phyloP scores from a whole-genome alignment of 2,888 invertebrate species.

The Ormyrus nitidulus region DNA sequence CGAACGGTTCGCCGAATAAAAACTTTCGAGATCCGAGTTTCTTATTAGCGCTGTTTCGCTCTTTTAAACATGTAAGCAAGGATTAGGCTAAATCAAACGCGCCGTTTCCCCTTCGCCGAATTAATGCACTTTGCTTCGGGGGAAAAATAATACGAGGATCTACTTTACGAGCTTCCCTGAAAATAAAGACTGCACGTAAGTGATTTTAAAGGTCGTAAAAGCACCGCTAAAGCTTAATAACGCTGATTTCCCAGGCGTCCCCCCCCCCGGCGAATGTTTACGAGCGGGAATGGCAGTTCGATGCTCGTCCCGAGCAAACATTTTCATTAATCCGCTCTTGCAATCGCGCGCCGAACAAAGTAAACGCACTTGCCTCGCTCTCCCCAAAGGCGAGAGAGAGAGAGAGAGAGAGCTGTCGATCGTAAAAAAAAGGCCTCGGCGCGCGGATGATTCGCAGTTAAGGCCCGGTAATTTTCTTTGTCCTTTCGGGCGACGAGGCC shows the following conservation, averaged over 20 bases:
- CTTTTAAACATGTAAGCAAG: too few species aligned
- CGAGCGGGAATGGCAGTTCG: slow-evolving; percentile 1
- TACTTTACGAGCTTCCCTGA: too few species aligned
- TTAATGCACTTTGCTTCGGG: not conserved
- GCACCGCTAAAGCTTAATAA: not conserved
- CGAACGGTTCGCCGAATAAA: too few species aligned
- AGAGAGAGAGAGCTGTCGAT: too few species aligned
- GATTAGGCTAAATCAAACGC: too few species aligned
- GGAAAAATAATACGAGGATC: too few species aligned
- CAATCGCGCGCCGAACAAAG: not conserved
- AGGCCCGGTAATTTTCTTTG: slow-evolving; percentile 31
- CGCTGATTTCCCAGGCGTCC: not conserved
- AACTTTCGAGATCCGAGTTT: too few species aligned
- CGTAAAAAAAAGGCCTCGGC: not conserved
- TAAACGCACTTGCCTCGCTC: not conserved
- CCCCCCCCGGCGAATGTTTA: slow-evolving; percentile 16
- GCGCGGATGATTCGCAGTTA: not conserved
- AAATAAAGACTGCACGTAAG: not conserved
- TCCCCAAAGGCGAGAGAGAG: not conserved
- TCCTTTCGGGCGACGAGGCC: not conserved
- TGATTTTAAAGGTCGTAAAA: not conserved
- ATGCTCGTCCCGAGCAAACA: not conserved
- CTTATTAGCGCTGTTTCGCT: too few species aligned
- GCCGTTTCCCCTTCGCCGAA: too few species aligned
- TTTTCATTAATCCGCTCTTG: slow-evolving; percentile 23